Conservation (phyloP, 2,113 vertebrate species). For the Orthochromis indermauri region DNA sequence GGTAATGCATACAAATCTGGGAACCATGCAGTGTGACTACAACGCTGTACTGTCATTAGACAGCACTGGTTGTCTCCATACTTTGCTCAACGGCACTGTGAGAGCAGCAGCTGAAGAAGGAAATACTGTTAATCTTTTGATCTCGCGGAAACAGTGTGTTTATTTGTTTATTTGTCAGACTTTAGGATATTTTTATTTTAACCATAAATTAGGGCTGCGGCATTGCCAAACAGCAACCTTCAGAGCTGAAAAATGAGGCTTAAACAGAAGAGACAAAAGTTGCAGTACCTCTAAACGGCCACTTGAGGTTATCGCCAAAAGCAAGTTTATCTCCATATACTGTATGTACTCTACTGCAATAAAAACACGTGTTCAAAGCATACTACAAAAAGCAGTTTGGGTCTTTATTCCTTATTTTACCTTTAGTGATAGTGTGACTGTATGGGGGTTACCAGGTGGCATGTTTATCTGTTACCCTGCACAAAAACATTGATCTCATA, state of each 20-base stretch:
- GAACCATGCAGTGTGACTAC: neutral
- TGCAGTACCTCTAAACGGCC: neutral
- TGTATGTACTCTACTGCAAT: neutral
- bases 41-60: neutral
- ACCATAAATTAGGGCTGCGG: neutral
- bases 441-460: neutral
- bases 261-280: neutral
- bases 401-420: neutral
- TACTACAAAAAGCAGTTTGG: neutral
- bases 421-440: neutral
- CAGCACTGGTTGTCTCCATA: neutral
- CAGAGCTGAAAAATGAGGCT: neutral
- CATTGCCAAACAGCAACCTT: neutral
- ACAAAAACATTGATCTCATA: neutral
- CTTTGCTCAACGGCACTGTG: neutral
- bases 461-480: neutral
- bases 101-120: neutral
- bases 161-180: neutral
- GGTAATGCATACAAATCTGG: slow-evolving; percentile 8
- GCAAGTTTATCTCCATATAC: neutral
- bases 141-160: neutral
- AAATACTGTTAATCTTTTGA: neutral
- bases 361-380: neutral
- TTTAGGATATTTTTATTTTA: neutral
- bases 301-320: neutral